A percentile compares a stretch with the other conserved stretches of the same genome.
Conservation (phyloP, 2,888 invertebrate species). For the Branchellion lobata region DNA sequence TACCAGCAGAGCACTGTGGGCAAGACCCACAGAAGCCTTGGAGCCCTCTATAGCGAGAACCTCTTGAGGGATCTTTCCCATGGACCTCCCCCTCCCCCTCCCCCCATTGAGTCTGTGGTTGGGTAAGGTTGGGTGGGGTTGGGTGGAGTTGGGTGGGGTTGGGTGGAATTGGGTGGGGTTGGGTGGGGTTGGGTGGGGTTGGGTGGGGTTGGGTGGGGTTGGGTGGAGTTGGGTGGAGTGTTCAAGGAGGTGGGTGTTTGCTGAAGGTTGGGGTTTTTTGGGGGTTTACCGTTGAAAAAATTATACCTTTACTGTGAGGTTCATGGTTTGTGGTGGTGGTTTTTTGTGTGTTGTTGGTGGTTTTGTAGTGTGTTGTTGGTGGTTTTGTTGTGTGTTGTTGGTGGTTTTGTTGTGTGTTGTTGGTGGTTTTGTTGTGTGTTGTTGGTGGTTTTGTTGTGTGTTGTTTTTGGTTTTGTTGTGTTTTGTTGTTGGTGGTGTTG, state of each 20-base stretch:
- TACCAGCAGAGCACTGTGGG: constrained; percentile 12
- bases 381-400: no score
- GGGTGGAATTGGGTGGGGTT: not conserved
- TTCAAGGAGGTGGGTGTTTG: not conserved
- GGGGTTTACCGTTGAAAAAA: no score
- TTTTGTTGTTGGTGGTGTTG: no score
- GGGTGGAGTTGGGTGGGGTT: not conserved
- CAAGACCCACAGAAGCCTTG: constrained; percentile 36
- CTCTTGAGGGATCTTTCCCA: constrained; percentile 34
- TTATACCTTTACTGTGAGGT: no score
- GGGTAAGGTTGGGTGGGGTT: constrained; percentile 13
- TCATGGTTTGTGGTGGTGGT: no score
- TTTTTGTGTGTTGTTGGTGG: no score
- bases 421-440: no score
- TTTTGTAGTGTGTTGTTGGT: no score
- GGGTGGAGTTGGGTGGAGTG: not conserved
- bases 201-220: not conserved
- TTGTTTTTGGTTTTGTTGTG: no score
- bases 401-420: no score
- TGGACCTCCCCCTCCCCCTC: constrained; percentile 39
- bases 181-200: not conserved
- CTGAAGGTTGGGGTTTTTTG: no score
- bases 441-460: no score
- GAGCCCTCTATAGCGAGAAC: constrained; percentile 42
- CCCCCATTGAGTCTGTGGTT: constrained; percentile 24